phyloP scores from a whole-genome alignment of 1,140 invertebrate genomes.

The Laupala kohalensis region DNA sequence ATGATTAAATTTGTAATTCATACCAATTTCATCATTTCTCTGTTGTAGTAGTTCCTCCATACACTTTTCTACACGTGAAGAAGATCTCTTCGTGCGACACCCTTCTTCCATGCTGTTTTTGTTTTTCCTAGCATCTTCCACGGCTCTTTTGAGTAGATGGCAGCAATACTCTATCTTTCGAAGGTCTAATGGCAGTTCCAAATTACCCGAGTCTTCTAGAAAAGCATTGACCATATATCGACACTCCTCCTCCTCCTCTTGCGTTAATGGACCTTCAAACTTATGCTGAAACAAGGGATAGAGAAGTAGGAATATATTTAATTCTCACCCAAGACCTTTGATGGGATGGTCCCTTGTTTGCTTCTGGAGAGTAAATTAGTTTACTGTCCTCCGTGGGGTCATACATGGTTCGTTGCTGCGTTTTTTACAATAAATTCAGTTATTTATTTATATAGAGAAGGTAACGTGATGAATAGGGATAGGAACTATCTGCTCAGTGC shows the following conservation, averaged over 20 bases:
- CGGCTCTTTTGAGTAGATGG: background rate
- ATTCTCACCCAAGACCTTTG: no score
- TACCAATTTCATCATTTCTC: background rate
- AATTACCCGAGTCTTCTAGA: background rate
- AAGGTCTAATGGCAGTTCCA: background rate
- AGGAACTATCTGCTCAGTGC: no score
- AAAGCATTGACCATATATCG: background rate
- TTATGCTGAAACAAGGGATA: background rate
- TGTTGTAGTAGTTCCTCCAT: background rate
- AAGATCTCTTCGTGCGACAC: no score
- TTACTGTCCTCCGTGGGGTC: no score
- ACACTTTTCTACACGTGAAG: background rate
- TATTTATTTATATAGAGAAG: no score
- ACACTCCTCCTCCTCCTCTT: background rate
- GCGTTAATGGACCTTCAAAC: background rate
- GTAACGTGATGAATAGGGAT: no score
- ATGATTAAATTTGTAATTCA: no score
- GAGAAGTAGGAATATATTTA: background rate
- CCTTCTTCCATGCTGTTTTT: background rate
- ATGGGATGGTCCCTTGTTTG: no score
- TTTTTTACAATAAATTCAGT: no score
- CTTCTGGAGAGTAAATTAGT: no score
- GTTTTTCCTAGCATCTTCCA: background rate
- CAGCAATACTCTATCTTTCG: background rate
- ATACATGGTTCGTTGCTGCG: no score